Evolutionary conservation across 2,797 vertebrate species (phyloP).

Genomic region (Siniperca scherzeri): DNA sequence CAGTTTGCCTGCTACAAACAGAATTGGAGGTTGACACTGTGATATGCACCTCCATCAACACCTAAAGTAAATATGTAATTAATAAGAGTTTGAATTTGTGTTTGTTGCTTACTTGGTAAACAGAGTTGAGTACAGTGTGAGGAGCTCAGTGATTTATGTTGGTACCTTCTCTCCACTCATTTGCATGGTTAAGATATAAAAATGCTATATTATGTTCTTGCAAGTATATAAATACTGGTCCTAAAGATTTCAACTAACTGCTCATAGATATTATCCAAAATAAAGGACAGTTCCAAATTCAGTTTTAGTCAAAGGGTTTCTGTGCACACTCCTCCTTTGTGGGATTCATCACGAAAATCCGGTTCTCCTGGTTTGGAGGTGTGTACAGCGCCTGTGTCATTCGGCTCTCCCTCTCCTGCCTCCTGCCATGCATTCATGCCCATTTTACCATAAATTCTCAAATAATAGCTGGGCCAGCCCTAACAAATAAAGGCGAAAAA

Average conservation of each 20-base stretch:
- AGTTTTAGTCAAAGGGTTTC: not conserved
- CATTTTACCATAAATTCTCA: not conserved
- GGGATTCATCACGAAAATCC: not conserved
- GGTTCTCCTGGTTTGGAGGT: conserved; percentile 16
- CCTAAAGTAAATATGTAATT: conserved; percentile 66
- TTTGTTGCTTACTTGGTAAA: conserved; percentile 52
- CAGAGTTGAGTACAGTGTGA: conserved; percentile 22
- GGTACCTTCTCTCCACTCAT: conserved; percentile 56
- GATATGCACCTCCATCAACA: conserved; percentile 46
- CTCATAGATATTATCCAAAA: conserved; percentile 22
- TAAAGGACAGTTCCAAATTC: conserved; percentile 1
- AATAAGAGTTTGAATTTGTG: conserved; percentile 51
- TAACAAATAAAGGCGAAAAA: not conserved
- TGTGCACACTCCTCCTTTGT: not conserved
- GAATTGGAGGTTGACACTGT: conserved; percentile 51
- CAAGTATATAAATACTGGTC: conserved; percentile 44
- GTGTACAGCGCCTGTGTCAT: not conserved
- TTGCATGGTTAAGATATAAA: conserved; percentile 43
- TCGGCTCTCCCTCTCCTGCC: not conserved
- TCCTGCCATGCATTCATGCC: not conserved
- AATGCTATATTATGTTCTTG: conserved; percentile 16
- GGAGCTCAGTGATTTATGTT: conserved; percentile 28
- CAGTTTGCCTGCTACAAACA: conserved; percentile 62
- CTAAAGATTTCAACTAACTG: conserved; percentile 44
- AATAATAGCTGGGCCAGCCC: not conserved